Percentiles rank a stretch among this genome's conserved stretches.
Conservation (phyloP, 2,797 vertebrate species). For the Bradypodion pumilum region DNA sequence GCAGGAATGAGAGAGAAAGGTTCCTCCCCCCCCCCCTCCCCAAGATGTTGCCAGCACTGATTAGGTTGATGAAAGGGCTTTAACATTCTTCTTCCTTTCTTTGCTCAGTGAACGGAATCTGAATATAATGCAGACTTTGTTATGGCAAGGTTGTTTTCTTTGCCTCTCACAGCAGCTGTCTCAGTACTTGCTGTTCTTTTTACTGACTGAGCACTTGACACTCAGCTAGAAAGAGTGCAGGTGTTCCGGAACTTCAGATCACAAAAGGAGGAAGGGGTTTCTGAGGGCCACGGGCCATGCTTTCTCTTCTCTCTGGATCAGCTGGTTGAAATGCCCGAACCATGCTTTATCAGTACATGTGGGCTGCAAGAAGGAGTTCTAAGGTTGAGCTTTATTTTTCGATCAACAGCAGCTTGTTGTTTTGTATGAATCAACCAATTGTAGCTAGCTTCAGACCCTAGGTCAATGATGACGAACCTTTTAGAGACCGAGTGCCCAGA, state of each 20-base stretch:
- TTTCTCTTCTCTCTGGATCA: not conserved
- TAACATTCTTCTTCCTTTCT: not conserved
- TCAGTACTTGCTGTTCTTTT: not conserved
- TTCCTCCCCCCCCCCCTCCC: not conserved
- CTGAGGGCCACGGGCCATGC: accelerated
- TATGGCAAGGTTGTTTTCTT: not conserved
- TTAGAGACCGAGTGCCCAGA: too few relatives aligned
- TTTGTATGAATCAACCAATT: not conserved
- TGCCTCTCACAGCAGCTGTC: not conserved
- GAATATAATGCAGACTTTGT: constrained; percentile 15
- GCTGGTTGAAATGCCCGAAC: not conserved
- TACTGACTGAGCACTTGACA: not conserved
- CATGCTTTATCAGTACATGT: not conserved
- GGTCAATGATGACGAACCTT: too few relatives aligned
- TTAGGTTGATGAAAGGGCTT: constrained; percentile 10
- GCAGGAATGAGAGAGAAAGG: not conserved
- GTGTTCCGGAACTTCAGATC: not conserved
- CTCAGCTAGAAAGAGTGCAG: constrained; percentile 6
- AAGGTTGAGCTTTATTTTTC: not conserved
- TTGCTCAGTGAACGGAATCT: not conserved
- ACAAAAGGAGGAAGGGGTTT: constrained; percentile 1
- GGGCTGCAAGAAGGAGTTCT: not conserved
- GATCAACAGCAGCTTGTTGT: not conserved
- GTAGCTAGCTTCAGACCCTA: not conserved
- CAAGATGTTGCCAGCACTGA: not conserved